Conservation (phyloP, 2,888 invertebrate genomes). For the Ochropacha duplaris region DNA sequence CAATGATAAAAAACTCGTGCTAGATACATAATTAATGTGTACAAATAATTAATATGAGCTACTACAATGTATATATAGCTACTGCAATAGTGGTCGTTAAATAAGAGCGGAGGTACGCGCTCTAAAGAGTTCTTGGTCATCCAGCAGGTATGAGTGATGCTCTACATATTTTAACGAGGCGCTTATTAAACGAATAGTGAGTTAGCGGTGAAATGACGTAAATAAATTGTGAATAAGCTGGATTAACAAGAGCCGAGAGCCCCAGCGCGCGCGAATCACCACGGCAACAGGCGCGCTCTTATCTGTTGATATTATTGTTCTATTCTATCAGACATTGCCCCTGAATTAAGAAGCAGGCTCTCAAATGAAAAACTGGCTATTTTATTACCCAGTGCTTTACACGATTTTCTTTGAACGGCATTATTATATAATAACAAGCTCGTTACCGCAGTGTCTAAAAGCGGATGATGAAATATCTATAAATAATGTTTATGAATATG, state of each 20-base stretch:
- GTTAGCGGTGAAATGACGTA: slow-evolving; percentile 66
- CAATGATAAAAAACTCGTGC: too few relatives aligned
- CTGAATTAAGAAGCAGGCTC: not conserved
- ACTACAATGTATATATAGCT: not conserved
- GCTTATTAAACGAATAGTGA: slow-evolving; percentile 60
- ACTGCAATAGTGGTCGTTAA: not conserved
- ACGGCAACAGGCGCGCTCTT: slow-evolving; percentile 37
- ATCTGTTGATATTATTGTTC: slow-evolving; percentile 38
- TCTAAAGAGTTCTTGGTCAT: slow-evolving; percentile 6
- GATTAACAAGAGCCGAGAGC: slow-evolving; percentile 62
- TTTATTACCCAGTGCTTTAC: not conserved
- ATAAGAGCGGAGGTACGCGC: not conserved
- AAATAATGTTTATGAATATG: too few relatives aligned
- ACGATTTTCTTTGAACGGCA: too few relatives aligned
- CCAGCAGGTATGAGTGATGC: slow-evolving; percentile 22
- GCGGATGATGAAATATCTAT: too few relatives aligned
- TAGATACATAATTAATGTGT: too few relatives aligned
- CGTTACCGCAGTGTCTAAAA: not conserved
- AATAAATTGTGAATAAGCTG: slow-evolving; percentile 70
- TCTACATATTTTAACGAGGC: slow-evolving; percentile 53
- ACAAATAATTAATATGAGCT: too few relatives aligned
- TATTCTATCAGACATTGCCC: slow-evolving; percentile 12
- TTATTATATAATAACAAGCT: not conserved
- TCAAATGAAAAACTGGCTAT: not conserved
- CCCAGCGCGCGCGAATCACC: slow-evolving; percentile 42